These are phyloP conservation scores for Perithous albicinctus DNA, from an alignment of 2,888 invertebrate species.

Conservation along the genomic window DNA sequence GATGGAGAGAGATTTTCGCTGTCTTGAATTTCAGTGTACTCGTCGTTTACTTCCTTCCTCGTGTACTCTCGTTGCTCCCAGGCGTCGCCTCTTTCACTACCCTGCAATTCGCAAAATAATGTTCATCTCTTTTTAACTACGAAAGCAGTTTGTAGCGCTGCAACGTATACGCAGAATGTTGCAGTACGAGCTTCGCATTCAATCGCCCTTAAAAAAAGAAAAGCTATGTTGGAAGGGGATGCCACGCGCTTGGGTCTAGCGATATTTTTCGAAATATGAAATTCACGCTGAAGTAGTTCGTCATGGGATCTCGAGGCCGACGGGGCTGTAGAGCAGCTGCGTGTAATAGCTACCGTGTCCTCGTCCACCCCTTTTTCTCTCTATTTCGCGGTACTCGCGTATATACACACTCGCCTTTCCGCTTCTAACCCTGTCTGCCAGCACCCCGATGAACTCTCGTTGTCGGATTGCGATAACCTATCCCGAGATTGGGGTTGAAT, in stretches of 20 bases:
- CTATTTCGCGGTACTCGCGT: conserved; percentile 28
- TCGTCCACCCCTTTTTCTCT: conserved; percentile 41
- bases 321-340: conserved; percentile 75
- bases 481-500: conserved; percentile 27
- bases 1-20: conserved; percentile 22
- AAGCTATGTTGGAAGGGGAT: background rate
- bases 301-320: conserved; percentile 67
- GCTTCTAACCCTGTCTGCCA: conserved; percentile 31
- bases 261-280: conserved; percentile 79
- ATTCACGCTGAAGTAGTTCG: conserved; percentile 75
- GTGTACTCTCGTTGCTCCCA: conserved; percentile 14
- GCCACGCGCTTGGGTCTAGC: conserved; percentile 33
- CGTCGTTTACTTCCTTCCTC: conserved; percentile 41
- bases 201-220: conserved; percentile 3
- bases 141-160: background rate
- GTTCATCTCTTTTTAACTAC: background rate
- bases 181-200: background rate
- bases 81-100: conserved; percentile 12
- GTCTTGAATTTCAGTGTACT: conserved; percentile 28
- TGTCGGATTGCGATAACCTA: conserved; percentile 50
- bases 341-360: conserved; percentile 72
- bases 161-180: background rate
- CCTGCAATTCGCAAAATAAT: conserved; percentile 24
- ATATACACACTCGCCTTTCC: conserved; percentile 23
- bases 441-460: conserved; percentile 53